Evolutionary conservation across 2,797 vertebrate genomes (phyloP).

Genomic region (Hydrophis major): DNA sequence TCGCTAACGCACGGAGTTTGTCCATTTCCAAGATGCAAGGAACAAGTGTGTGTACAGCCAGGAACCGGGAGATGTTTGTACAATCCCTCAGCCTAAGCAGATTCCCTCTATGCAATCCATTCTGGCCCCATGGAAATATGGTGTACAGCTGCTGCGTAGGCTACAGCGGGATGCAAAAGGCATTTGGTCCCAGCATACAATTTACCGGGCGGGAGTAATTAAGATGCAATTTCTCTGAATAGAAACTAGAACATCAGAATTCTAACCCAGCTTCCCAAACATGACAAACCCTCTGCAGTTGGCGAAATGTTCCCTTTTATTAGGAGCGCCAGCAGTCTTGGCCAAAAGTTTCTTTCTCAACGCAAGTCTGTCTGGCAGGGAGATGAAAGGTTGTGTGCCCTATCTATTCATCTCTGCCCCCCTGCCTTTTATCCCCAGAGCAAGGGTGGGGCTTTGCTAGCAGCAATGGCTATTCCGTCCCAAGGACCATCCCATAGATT

Average conservation of each 20-base stretch:
- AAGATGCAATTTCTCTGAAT: not conserved
- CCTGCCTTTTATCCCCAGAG: too few species aligned
- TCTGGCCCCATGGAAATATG: not conserved
- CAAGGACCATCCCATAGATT: too few species aligned
- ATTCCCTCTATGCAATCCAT: not conserved
- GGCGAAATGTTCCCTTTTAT: too few species aligned
- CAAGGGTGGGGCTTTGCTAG: too few species aligned
- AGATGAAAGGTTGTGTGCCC: too few species aligned
- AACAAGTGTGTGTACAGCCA: not conserved
- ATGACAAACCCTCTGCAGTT: too few species aligned
- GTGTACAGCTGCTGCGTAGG: not conserved
- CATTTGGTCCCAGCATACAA: not conserved
- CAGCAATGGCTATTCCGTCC: too few species aligned
- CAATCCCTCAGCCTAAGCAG: too few species aligned
- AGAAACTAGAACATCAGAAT: not conserved
- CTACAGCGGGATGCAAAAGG: not conserved
- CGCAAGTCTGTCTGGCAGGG: fast-evolving
- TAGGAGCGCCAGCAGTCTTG: too few species aligned
- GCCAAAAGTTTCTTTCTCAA: too few species aligned
- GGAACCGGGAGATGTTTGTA: not conserved
- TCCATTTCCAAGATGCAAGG: not conserved
- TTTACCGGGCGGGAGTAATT: not conserved
- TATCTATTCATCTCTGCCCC: too few species aligned
- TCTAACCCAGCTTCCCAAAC: too few species aligned
- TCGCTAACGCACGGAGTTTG: not conserved